phyloP scores from a whole-genome alignment of 2,888 invertebrate genomes.

The Saturnia pavonia region DNA sequence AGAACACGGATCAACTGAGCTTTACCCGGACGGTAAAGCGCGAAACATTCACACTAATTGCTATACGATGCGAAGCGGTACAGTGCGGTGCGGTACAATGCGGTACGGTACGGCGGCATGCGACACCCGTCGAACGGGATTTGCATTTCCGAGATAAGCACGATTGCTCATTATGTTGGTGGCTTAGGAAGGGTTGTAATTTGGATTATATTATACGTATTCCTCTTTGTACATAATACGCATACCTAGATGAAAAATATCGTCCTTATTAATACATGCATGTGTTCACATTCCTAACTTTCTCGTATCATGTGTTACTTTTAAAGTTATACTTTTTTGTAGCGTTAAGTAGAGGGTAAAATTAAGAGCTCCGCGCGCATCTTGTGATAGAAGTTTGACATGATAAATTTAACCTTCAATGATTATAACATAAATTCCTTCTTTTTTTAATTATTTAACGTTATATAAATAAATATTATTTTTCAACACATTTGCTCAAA shows the following conservation, averaged over 20 bases:
- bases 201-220: constrained; percentile 19
- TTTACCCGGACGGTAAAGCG: constrained; percentile 61
- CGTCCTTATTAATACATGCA: neutral
- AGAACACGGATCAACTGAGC: constrained; percentile 70
- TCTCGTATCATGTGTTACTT: no score
- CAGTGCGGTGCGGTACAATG: constrained; percentile 26
- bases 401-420: no score
- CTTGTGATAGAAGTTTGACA: no score
- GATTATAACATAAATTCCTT: no score
- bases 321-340: no score
- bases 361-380: no score
- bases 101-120: constrained; percentile 32
- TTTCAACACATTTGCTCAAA: no score
- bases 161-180: constrained; percentile 30
- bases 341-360: no score
- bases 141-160: constrained; percentile 39
- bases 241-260: neutral
- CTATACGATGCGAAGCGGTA: constrained; percentile 60
- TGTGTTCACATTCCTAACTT: neutral
- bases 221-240: constrained; percentile 2
- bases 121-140: constrained; percentile 34
- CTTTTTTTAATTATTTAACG: no score
- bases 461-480: no score
- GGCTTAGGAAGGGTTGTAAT: constrained; percentile 34
- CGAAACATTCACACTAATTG: constrained; percentile 73